These are phyloP conservation scores for Apodemia zela DNA, from an alignment of 2,888 invertebrate genomes.

Conservation along the genomic window DNA sequence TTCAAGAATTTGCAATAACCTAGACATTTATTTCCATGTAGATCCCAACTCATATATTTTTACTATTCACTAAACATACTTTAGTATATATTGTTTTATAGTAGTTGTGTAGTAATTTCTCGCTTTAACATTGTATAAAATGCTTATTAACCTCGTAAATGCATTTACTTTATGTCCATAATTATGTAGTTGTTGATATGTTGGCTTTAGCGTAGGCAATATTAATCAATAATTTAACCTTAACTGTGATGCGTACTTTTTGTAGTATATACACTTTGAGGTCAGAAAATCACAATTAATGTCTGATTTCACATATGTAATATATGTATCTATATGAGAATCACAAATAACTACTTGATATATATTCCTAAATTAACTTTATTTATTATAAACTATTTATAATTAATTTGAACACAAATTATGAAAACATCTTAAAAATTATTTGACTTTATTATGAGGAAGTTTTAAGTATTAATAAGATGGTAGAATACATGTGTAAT, in stretches of 20 bases:
- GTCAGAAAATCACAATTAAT: constrained; percentile 3
- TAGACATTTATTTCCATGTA: neutral
- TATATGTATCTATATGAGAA: constrained; percentile 50
- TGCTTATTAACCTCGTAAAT: constrained; percentile 22
- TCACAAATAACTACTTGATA: constrained; percentile 42
- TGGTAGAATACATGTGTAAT: constrained; percentile 30
- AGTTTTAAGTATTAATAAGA: constrained; percentile 58
- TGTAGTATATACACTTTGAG: constrained; percentile 34
- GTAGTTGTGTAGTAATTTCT: constrained; percentile 7
- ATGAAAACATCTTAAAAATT: constrained; percentile 78
- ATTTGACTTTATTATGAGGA: constrained; percentile 29
- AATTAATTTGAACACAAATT: constrained; percentile 50
- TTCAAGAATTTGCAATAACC: constrained; percentile 7
- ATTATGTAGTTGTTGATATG: constrained; percentile 34
- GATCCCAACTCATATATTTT: constrained; percentile 1
- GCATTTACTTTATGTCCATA: constrained; percentile 10
- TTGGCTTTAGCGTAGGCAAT: constrained; percentile 70
- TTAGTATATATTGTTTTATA: constrained; percentile 6
- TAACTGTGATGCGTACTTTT: constrained; percentile 77
- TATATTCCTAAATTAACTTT: constrained; percentile 60
- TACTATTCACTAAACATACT: neutral
- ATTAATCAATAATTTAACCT: constrained; percentile 52
- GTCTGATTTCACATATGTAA: constrained; percentile 35
- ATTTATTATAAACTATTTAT: constrained; percentile 41
- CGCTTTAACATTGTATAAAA: constrained; percentile 12